A percentile compares a stretch with the other conserved stretches of the same genome.
phyloP scores from a whole-genome alignment of 2,113 vertebrate species.

The Athene cunicularia region DNA sequence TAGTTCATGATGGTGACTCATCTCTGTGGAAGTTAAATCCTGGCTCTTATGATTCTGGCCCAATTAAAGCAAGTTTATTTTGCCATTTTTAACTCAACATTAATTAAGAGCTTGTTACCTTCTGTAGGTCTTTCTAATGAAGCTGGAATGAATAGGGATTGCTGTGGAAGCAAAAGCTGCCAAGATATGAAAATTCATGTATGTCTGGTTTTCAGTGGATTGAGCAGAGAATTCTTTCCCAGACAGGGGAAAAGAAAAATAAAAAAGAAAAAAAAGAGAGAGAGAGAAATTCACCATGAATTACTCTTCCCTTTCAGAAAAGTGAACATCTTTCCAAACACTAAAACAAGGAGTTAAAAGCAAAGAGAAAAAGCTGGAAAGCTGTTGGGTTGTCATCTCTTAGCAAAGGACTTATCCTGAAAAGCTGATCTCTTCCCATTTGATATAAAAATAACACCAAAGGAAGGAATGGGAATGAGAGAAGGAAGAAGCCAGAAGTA shows the following conservation, averaged over 20 bases:
- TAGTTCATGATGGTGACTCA: background rate
- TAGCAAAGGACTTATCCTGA: background rate
- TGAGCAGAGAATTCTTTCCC: background rate
- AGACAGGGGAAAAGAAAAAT: no score
- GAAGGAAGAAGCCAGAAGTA: background rate
- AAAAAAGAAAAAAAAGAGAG: no score
- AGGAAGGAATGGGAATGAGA: background rate
- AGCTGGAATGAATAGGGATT: background rate
- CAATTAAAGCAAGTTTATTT: background rate
- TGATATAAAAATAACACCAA: background rate
- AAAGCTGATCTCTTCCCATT: background rate
- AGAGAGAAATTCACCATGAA: background rate
- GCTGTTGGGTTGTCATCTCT: background rate
- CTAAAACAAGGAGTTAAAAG: background rate
- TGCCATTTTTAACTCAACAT: background rate
- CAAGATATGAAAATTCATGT: background rate
- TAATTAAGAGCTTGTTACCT: constrained; percentile 19
- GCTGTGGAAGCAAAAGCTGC: background rate
- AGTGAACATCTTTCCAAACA: background rate
- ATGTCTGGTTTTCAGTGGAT: background rate
- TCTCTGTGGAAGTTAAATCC: background rate
- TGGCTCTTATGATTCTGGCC: background rate
- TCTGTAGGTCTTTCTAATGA: background rate
- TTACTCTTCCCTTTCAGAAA: background rate
- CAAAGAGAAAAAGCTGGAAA: background rate